Evolutionary conservation across 2,888 invertebrate species (phyloP), one percentile per base, ranked within the genome.

Genomic region (Dryobota labecula): DNA sequence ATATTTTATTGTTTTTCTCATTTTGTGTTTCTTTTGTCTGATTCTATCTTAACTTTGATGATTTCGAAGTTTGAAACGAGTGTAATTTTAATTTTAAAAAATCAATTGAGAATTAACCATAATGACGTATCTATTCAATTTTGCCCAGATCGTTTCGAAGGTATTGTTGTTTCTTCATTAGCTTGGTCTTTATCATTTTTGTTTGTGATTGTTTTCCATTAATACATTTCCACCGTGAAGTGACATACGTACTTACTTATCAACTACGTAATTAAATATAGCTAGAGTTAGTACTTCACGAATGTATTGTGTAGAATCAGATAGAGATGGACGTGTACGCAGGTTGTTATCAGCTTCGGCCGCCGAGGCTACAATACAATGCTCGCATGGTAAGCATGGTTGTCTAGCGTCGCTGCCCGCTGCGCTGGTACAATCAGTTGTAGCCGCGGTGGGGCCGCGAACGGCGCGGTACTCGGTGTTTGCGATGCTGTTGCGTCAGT

Each of bases 311-410:
- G 36, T 60, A 66, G 47, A 53, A 65, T 63, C 81, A 54, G 63
- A 65, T 70, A 64, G 85, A 81, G 79, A 78, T 84, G 78, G 78
- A 82, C 78, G 77, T 85, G 81, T 88, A 83, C 84, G 85, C 84
- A 87, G 73, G 73, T 84, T 78, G 92, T 94, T 95, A 94, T 94
- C 94, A 94, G 90, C 85, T 76, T 78, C 78, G 84, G 87, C 89
- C 84, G 78, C 76, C 78, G 87, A 87, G 86, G 87, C 86, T 90
- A 90, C 88, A 88, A 88, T 90, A 90, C 88, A 89, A 88, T 89
- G 86, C 85, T 80, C 82, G 75, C 88, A 88, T 82, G 78, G 78
- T 82, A 90, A 91, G 91, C 88, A 90, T 74, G 91, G 80, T 78
- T 71, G 83, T 60, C 70, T 76, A 73, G 73, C 84, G 77, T 80